These are phyloP conservation scores for Elephas maximus DNA, from an alignment of 2,113 vertebrate genomes.

Conservation along the genomic window DNA sequence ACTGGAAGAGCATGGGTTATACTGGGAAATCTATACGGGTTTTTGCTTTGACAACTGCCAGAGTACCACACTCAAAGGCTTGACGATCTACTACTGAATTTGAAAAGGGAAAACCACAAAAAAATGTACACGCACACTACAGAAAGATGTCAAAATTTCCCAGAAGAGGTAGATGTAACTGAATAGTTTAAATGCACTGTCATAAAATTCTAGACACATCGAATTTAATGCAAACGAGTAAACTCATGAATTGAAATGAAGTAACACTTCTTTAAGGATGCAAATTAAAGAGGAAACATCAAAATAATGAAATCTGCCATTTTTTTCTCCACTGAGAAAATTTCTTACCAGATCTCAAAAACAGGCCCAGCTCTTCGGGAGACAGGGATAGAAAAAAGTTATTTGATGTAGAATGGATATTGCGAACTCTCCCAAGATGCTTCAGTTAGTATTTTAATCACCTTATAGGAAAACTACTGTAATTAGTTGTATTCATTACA, in stretches of 20 bases:
- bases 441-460: conserved; percentile 72
- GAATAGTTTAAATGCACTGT: conserved; percentile 79
- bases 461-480: conserved; percentile 54
- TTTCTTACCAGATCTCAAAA: conserved; percentile 71
- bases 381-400: conserved; percentile 60
- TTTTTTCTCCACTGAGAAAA: conserved; percentile 77
- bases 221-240: conserved; percentile 78
- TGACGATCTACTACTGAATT: conserved; percentile 72
- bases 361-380: conserved; percentile 59
- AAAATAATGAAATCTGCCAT: conserved; percentile 80
- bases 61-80: conserved; percentile 71
- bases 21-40: conserved; percentile 71
- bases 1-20: conserved; percentile 57
- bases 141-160: conserved; percentile 83
- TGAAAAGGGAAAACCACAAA: conserved; percentile 74
- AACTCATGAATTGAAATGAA: conserved; percentile 79
- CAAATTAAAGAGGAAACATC: conserved; percentile 81
- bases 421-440: conserved; percentile 41
- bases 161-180: conserved; percentile 79
- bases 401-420: conserved; percentile 71
- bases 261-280: conserved; percentile 76
- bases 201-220: conserved; percentile 76
- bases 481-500: conserved; percentile 65
- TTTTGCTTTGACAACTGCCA: conserved; percentile 81
- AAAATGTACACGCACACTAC: conserved; percentile 70